Conservation (phyloP, 2,888 invertebrate species). For the Tenthredo livida region DNA sequence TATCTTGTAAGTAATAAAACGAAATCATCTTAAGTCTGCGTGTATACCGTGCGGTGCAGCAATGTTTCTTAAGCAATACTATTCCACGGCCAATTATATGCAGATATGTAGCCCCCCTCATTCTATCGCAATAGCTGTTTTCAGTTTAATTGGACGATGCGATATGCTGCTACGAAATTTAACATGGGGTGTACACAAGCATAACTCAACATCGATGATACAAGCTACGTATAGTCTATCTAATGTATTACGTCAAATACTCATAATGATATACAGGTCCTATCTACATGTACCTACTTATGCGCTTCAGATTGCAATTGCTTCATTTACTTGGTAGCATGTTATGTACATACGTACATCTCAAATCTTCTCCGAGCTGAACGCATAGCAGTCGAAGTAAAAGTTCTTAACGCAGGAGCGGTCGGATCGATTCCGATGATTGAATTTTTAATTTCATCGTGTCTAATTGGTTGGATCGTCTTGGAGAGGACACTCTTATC, state of each 20-base stretch:
- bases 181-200: neutral
- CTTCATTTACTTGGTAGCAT: neutral
- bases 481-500: too few relatives aligned
- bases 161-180: neutral
- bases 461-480: too few relatives aligned
- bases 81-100: constrained; percentile 27
- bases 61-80: constrained; percentile 6
- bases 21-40: constrained; percentile 9
- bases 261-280: constrained; percentile 6
- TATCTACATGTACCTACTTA: neutral
- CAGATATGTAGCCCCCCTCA: constrained; percentile 22
- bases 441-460: too few relatives aligned
- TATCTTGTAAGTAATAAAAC: constrained; percentile 25
- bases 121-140: constrained; percentile 32
- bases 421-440: too few relatives aligned
- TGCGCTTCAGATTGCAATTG: neutral
- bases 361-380: too few relatives aligned
- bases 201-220: constrained; percentile 10
- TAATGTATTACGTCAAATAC: constrained; percentile 1
- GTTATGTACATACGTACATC: too few relatives aligned
- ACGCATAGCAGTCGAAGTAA: too few relatives aligned
- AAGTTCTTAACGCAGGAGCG: too few relatives aligned
- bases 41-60: neutral
- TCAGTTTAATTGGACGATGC: constrained; percentile 32
- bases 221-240: neutral